A percentile compares a stretch with the other conserved stretches of the same genome.
Evolutionary conservation across 2,113 vertebrate genomes (phyloP).

Genomic region (Calidris pygmaea): DNA sequence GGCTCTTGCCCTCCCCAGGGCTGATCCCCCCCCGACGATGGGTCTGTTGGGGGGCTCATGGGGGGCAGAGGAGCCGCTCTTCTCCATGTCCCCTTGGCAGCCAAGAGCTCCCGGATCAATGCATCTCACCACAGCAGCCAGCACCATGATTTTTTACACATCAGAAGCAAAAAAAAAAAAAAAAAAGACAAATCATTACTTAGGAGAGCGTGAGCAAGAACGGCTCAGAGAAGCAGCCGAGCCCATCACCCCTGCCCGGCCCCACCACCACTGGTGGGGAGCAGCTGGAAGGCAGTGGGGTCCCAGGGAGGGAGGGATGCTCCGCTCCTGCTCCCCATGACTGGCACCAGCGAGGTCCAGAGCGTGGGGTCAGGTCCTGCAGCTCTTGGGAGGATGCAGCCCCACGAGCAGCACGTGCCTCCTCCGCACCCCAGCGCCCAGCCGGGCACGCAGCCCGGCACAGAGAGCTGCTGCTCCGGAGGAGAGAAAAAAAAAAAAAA

Average conservation of each 20-base stretch:
- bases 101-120: background rate
- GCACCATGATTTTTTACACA: background rate
- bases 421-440: background rate
- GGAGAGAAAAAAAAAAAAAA: background rate
- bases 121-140: background rate
- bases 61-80: rapidly evolving
- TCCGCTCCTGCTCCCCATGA: rapidly evolving
- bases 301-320: background rate
- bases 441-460: background rate
- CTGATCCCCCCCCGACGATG: rapidly evolving
- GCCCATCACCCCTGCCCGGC: background rate
- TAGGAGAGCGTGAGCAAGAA: background rate
- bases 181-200: background rate
- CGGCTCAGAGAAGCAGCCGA: rapidly evolving
- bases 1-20: background rate
- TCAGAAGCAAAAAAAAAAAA: background rate
- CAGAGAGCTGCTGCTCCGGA: background rate
- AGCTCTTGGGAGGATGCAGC: background rate
- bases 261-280: background rate
- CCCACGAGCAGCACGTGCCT: background rate
- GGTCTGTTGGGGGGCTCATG: background rate
- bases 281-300: background rate
- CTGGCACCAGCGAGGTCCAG: rapidly evolving
- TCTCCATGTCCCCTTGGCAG: background rate
- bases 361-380: rapidly evolving